Percentiles rank a stretch among this genome's conserved stretches.
phyloP scores from a whole-genome alignment of 2,888 invertebrate species.

The Orchestes rusci region DNA sequence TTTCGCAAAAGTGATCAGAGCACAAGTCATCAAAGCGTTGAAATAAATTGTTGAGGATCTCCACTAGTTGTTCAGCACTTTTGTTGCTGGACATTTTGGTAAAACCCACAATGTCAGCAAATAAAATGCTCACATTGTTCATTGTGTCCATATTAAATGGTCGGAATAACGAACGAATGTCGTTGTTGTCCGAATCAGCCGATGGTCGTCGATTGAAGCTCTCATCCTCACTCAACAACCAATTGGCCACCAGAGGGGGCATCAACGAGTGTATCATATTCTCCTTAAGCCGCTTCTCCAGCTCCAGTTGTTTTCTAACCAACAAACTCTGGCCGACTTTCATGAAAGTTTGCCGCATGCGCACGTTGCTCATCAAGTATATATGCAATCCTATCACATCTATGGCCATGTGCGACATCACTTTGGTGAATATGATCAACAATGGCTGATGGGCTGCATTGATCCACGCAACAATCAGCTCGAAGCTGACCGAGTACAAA shows the following conservation, averaged over 20 bases:
- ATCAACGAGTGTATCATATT: slow-evolving; percentile 97
- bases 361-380: slow-evolving; percentile 84
- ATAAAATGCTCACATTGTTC: slow-evolving; percentile 93
- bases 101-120: slow-evolving; percentile 97
- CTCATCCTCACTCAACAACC: slow-evolving; percentile 72
- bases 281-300: slow-evolving; percentile 91
- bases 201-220: slow-evolving; percentile 51
- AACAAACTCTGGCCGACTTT: slow-evolving; percentile 90
- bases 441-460: slow-evolving; percentile 17
- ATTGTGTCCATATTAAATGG: slow-evolving; percentile 96
- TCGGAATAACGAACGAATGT: slow-evolving; percentile 78
- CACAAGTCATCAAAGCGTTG: slow-evolving; percentile 72
- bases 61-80: slow-evolving; percentile 91
- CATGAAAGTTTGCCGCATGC: slow-evolving; percentile 94
- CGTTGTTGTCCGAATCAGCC: slow-evolving; percentile 48
- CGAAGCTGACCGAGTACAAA: slow-evolving; percentile 79
- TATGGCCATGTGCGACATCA: slow-evolving; percentile 79
- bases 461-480: slow-evolving; percentile 55
- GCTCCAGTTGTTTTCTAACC: slow-evolving; percentile 81
- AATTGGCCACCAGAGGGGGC: slow-evolving; percentile 88
- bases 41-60: slow-evolving; percentile 91
- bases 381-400: slow-evolving; percentile 91
- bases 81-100: slow-evolving; percentile 96
- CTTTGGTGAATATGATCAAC: slow-evolving; percentile 53
- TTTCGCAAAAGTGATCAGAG: slow-evolving; percentile 83